Conservation (phyloP, 2,113 vertebrate species). For the Thalassoma bifasciatum region DNA sequence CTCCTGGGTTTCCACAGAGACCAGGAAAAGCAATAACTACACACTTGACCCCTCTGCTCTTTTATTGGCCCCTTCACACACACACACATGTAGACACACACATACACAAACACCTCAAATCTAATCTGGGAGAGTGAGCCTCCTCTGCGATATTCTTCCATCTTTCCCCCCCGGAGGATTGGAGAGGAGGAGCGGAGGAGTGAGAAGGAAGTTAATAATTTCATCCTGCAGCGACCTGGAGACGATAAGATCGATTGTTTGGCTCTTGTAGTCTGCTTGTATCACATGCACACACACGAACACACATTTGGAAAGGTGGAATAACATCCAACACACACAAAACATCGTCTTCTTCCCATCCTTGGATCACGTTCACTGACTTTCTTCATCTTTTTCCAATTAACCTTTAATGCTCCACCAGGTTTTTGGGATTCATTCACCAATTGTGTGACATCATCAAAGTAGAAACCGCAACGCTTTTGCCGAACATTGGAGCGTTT, state of each 20-base stretch:
- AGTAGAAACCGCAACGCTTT: too few species aligned
- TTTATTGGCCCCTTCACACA: slow-evolving; percentile 70
- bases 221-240: slow-evolving; percentile 65
- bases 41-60: slow-evolving; percentile 82
- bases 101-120: slow-evolving; percentile 67
- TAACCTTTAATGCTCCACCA: too few species aligned
- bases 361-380: neutral
- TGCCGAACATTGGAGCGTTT: too few species aligned
- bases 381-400: neutral
- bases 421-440: too few species aligned
- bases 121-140: slow-evolving; percentile 73
- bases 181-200: slow-evolving; percentile 29
- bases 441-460: too few species aligned
- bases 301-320: neutral
- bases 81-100: slow-evolving; percentile 52
- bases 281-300: slow-evolving; percentile 15
- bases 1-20: slow-evolving; percentile 73
- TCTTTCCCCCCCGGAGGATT: slow-evolving; percentile 59
- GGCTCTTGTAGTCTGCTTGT: slow-evolving; percentile 39
- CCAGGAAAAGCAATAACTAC: slow-evolving; percentile 81
- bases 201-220: slow-evolving; percentile 71
- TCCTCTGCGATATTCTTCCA: slow-evolving; percentile 62
- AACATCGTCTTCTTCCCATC: slow-evolving; percentile 9
- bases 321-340: slow-evolving; percentile 20
- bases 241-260: slow-evolving; percentile 68